Base-by-base conservation (phyloP, 2,888 invertebrate species). In the Choreutis nemorana region DNA sequence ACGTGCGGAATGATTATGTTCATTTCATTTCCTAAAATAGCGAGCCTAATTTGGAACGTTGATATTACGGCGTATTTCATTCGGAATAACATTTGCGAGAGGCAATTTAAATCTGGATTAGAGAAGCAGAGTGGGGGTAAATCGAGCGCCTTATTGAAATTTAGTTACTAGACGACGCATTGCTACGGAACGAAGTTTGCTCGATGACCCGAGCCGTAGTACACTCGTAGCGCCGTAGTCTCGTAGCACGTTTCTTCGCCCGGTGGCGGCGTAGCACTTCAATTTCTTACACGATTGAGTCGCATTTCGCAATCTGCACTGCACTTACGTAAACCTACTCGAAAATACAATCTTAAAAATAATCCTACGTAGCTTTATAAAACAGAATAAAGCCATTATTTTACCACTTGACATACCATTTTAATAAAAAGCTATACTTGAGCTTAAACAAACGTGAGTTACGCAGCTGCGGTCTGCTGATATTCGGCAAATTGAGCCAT, bases 231-330 rank as follows among this genome's bases (percentile, higher is more conserved):
- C 24, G 14, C n/a, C 24, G 25, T 25, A 20, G 24, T 23, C 4
- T 23, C 29, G 29, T 29, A 29, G 22, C 10, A n/a, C n/a, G n/a
- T n/a, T n/a, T n/a, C n/a, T n/a, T n/a, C n/a, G n/a, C n/a, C n/a
- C n/a, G n/a, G n/a, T n/a, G n/a, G n/a, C n/a, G n/a, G n/a, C 37
- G 38, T 36, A 36, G 35, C 31, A 52, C 51, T 60, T 47, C 58
- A 58, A 64, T 61, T 52, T 56, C 47, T 53, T 52, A 47, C 50
- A 42, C 55, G 47, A 55, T 54, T 51, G 50, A 44, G 35, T 50
- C 42, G 33, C 43, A 34, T 52, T 50, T 41, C 37, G n/a, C n/a
- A n/a, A n/a, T n/a, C n/a, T 14, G 11, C 27, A 29, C 29, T 32
- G 28, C 24, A 34, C 30, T 34, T 32, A 30, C 33, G 32, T 32